phyloP scores from a whole-genome alignment of 2,888 invertebrate species.

The Biston stratarius region DNA sequence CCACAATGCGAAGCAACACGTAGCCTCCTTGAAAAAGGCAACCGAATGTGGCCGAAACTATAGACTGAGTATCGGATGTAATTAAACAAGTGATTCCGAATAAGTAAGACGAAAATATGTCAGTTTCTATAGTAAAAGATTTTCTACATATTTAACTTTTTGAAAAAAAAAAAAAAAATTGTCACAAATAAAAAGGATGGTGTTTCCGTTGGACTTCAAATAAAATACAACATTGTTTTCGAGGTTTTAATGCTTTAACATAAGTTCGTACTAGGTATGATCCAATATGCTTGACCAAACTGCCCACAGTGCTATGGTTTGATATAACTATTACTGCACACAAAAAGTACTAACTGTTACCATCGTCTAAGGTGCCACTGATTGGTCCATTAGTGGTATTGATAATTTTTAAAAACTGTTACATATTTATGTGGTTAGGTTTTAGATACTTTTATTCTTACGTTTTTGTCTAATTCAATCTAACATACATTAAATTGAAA shows the following conservation, averaged over 20 bases:
- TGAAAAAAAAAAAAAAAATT: too few species aligned
- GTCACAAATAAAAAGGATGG: too few species aligned
- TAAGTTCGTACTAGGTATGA: conserved; percentile 81
- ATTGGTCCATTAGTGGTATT: conserved; percentile 80
- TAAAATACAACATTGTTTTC: conserved; percentile 69
- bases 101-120: too few species aligned
- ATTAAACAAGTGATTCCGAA: too few species aligned
- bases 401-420: conserved; percentile 61
- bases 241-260: conserved; percentile 81
- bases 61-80: too few species aligned
- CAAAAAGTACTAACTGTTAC: conserved; percentile 53
- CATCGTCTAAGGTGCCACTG: conserved; percentile 59
- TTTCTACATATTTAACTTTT: too few species aligned
- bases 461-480: conserved; percentile 74
- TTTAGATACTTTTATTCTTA: conserved; percentile 55
- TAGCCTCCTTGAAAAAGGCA: too few species aligned
- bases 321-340: conserved; percentile 60
- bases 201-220: conserved; percentile 45
- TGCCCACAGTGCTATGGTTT: conserved; percentile 71
- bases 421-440: conserved; percentile 62
- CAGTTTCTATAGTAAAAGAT: too few species aligned
- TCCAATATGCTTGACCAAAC: conserved; percentile 80
- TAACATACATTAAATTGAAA: conserved; percentile 81
- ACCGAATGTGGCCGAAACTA: too few species aligned
- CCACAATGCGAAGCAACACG: too few species aligned